These are phyloP conservation scores for Melipona beecheii DNA, from an alignment of 2,888 invertebrate species.

Conservation along the genomic window DNA sequence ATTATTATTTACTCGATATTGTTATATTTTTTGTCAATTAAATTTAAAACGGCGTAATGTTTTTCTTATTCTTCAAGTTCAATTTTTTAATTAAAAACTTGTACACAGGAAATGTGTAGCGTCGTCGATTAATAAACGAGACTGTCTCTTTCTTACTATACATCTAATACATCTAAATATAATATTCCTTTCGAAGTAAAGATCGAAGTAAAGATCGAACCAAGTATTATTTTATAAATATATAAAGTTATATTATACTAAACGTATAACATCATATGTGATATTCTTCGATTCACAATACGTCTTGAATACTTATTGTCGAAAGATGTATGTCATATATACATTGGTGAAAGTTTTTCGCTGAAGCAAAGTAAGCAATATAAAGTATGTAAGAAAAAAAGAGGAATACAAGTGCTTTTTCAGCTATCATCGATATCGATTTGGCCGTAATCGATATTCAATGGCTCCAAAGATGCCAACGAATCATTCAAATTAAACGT, in stretches of 20 bases:
- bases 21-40: constrained; percentile 8
- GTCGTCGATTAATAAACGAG: constrained; percentile 51
- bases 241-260: constrained; percentile 19
- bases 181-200: constrained; percentile 23
- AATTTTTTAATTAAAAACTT: constrained; percentile 29
- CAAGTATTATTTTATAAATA: constrained; percentile 26
- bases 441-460: constrained; percentile 77
- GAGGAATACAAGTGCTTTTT: constrained; percentile 47
- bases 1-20: constrained; percentile 12
- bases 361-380: constrained; percentile 47
- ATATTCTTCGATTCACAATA: constrained; percentile 19
- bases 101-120: constrained; percentile 25
- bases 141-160: constrained; percentile 50
- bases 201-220: constrained; percentile 15
- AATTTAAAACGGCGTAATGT: neutral
- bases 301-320: constrained; percentile 37
- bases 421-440: constrained; percentile 75
- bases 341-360: constrained; percentile 47
- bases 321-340: constrained; percentile 33
- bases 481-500: constrained; percentile 79
- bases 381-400: constrained; percentile 35
- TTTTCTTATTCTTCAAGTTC: constrained; percentile 1
- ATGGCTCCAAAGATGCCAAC: constrained; percentile 72
- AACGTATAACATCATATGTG: neutral
- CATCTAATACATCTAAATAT: neutral